Base-by-base conservation (phyloP, 1,140 invertebrate species). In the Trichoplusia ni region DNA sequence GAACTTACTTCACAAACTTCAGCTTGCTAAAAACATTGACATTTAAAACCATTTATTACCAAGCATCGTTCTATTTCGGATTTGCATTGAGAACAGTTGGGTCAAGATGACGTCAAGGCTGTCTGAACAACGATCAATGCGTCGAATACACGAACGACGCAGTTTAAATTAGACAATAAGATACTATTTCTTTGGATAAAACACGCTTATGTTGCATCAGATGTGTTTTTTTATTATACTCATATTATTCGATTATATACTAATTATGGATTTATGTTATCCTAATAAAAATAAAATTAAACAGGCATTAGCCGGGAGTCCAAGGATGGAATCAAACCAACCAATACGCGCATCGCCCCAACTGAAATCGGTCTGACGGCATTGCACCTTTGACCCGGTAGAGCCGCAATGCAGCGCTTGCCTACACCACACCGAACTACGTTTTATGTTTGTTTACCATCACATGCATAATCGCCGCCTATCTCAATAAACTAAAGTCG, bases 401-500 rank as follows among this genome's bases (percentile, higher is more conserved):
- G 58, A 79, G 54, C 85, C 82, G 84, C 85, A 88, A 75, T 88
- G 85, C 84, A 84, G 80, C 61, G 58, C 74, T 73, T 58, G 69
- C 73, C 71, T 62, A 80, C 78, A 81, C 81, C 75, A 79, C 73
- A 74, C 76, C 73, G 54, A 59, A 40, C 67, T 67, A 75, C 66
- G 53, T 53, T 73, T 68, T 67, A 67, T 47, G 53, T 68, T 74
- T 76, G 67, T 77, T 75, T 68, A 72, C 70, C 66, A 70, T 59
- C 69, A 68, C 60, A 54, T 69, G 58, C 70, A 75, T 63, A 73
- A 73, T 73, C 65, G 58, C 62, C 62, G 47, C 47, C 54, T 70
- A 63, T 73, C 69, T 62, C 63, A 56, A 66, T 69, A 66, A 71
- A 70, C 68, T 54, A 16, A 69, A 51, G 54, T 53, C 29, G 9